Conservation (phyloP, 2,888 invertebrate species). For the Platerodrilus igneus region DNA sequence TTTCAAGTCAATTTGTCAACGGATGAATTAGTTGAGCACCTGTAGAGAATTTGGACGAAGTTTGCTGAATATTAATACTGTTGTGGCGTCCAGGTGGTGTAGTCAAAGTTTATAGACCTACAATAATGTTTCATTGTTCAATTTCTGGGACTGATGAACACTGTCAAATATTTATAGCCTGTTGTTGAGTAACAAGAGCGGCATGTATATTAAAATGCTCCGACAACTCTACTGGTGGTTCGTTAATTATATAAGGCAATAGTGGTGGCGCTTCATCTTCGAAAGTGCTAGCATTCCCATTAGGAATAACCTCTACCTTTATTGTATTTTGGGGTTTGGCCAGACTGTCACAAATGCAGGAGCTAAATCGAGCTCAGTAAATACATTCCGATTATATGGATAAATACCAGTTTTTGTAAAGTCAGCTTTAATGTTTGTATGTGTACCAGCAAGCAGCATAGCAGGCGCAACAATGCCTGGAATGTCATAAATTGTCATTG, state of each 20-base stretch:
- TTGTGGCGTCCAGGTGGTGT: conserved; percentile 6
- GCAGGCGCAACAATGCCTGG: too few relatives aligned
- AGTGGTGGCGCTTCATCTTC: too few relatives aligned
- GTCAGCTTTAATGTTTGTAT: conserved; percentile 1
- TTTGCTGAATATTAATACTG: conserved; percentile 6
- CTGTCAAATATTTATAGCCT: conserved; percentile 6
- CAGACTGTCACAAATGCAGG: neutral
- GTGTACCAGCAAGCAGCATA: too few relatives aligned
- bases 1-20: conserved; percentile 3
- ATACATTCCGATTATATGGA: neutral
- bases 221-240: too few relatives aligned
- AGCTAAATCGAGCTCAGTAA: too few relatives aligned
- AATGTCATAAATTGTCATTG: too few relatives aligned
- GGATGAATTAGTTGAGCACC: conserved; percentile 2
- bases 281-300: too few relatives aligned
- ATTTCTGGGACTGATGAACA: conserved; percentile 3
- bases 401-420: conserved; percentile 2
- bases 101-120: conserved; percentile 2
- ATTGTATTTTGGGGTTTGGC: neutral
- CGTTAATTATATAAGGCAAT: too few relatives aligned
- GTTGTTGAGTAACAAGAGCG: conserved; percentile 3
- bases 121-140: conserved; percentile 9
- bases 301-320: neutral
- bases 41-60: too few relatives aligned
- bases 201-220: neutral